Evolutionary conservation across 2,888 invertebrate species (phyloP), one percentile per base, ranked within the genome.

Genomic region (Sphaerophoria rueppellii): DNA sequence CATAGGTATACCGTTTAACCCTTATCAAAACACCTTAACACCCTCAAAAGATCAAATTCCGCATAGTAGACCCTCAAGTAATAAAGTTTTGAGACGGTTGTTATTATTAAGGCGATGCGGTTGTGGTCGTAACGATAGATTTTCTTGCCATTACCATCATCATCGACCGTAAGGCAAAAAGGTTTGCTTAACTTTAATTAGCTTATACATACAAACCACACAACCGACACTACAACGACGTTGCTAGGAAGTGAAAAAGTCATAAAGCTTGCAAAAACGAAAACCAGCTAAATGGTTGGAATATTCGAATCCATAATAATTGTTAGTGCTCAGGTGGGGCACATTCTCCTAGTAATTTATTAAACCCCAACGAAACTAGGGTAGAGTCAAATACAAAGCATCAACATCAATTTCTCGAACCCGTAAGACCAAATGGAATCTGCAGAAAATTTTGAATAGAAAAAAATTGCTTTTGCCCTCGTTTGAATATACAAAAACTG

Each of bases 1-100:
- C 67, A 75, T 75, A 40, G 67, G 54, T 67, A 72, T 67, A 79
- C 61, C 79, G 57, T 76, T 83, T 79, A 83, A 79, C 75, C 83
- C 83, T 75, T 79, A 72, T 83, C 83, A 79, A 72, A 74, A 61
- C 75, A 83, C 79, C 75, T 83, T 79, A 72, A 79, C 79, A 61
- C 72, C 63, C 67, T 57, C 35, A 75, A 55, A 40, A 74, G 60
- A 79, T 74, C 71, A 71, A 70, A 75, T 75, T 69, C 37, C 54
- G 75, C 24, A 24, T 24, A 24, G 24, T 79, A 67, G 65, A 67
- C 50, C 70, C 67, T 50, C 46, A 69, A 83, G 71, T 67, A 75
- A 75, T 61, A 79, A 75, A 78, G 78, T 78, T 78, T 74, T 43
- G 24, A 83, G 65, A 60, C 58, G 58, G 67, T 52, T 24, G 24